A percentile compares a stretch with the other conserved stretches of the same genome.
Conservation (phyloP, 2,113 vertebrate species). For the Onychostruthus taczanowskii region DNA sequence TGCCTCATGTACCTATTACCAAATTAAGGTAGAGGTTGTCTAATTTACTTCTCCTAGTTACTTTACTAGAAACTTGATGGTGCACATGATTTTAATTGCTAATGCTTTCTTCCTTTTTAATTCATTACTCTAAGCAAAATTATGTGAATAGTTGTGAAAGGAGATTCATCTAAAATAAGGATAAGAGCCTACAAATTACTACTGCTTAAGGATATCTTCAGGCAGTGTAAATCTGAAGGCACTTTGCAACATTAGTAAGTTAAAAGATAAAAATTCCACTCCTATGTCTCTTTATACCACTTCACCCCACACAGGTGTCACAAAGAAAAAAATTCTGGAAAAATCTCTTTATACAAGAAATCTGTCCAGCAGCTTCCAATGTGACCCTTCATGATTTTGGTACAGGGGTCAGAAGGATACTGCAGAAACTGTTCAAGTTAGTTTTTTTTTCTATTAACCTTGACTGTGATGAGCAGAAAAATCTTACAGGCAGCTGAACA, state of each 20-base stretch:
- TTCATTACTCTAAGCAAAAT: slow-evolving; percentile 25
- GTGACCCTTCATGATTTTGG: not conserved
- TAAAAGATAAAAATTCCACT: slow-evolving; percentile 7
- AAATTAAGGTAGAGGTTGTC: not conserved
- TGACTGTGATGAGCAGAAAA: not conserved
- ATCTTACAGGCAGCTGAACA: not conserved
- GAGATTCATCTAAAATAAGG: slow-evolving; percentile 7
- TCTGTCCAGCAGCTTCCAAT: not conserved
- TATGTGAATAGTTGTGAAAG: slow-evolving; percentile 6
- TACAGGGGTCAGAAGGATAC: not conserved
- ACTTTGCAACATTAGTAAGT: not conserved
- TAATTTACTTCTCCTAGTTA: not conserved
- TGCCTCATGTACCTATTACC: not conserved
- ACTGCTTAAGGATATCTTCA: slow-evolving; percentile 13
- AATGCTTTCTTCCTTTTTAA: slow-evolving; percentile 22
- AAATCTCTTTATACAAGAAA: not conserved
- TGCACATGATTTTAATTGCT: not conserved
- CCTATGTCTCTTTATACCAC: not conserved
- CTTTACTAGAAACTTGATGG: not conserved
- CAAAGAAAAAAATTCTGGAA: not conserved
- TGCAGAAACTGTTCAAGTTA: not conserved
- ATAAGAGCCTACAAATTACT: slow-evolving; percentile 9
- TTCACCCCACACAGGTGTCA: not conserved
- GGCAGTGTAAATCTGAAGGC: not conserved
- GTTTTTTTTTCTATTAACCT: not conserved